A percentile compares a stretch with the other conserved stretches of the same genome.
Conservation (phyloP, 1,140 invertebrate species). For the Phymorhynchus buccinoides region DNA sequence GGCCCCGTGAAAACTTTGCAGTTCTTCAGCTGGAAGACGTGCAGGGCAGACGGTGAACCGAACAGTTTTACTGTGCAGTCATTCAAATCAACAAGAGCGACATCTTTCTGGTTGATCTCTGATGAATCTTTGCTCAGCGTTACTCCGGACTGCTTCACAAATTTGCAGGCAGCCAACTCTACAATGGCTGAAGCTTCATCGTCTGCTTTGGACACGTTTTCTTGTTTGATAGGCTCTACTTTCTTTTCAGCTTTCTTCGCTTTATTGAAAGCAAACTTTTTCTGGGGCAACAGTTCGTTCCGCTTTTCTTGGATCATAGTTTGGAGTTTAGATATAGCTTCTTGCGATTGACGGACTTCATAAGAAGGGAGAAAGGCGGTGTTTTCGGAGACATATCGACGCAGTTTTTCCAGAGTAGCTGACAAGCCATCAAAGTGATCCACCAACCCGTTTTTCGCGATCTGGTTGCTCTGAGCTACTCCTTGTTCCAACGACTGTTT, state of each 20-base stretch:
- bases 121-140: conserved; percentile 79
- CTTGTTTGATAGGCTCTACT: conserved; percentile 42
- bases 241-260: conserved; percentile 76
- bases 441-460: conserved; percentile 50
- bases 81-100: conserved; percentile 83
- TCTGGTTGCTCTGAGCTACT: conserved; percentile 50
- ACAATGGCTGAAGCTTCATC: conserved; percentile 50
- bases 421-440: conserved; percentile 82
- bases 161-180: conserved; percentile 76
- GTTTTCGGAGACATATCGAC: conserved; percentile 87
- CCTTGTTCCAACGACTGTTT: conserved; percentile 55
- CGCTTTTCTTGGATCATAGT: conserved; percentile 82
- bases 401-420: conserved; percentile 82
- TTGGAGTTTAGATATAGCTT: conserved; percentile 83
- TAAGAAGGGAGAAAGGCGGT: conserved; percentile 87
- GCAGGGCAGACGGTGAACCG: conserved; percentile 91
- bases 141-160: conserved; percentile 80
- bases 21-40: conserved; percentile 84
- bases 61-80: conserved; percentile 85
- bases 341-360: conserved; percentile 81
- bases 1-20: conserved; percentile 85
- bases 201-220: conserved; percentile 68
- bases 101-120: conserved; percentile 86
- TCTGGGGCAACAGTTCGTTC: conserved; percentile 86
- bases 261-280: conserved; percentile 92